Percentiles rank a stretch among this genome's conserved stretches.
Evolutionary conservation across 2,888 invertebrate genomes (phyloP).

Genomic region (Orthonychiurus folsomi): DNA sequence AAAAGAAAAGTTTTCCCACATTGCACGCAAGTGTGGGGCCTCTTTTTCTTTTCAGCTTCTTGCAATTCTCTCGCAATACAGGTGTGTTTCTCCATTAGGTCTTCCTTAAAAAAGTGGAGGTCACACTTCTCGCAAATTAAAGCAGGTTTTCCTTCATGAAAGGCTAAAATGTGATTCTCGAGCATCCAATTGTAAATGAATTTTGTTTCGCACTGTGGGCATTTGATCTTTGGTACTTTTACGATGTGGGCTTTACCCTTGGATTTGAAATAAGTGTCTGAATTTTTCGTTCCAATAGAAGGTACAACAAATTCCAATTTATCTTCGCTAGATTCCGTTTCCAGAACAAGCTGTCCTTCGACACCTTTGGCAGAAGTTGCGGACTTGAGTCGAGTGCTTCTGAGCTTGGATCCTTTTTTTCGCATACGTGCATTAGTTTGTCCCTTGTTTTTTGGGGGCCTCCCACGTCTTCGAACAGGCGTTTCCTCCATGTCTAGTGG

Average conservation of each 20-base stretch:
- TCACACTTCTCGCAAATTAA: not conserved
- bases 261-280: not conserved
- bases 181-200: slow-evolving; percentile 9
- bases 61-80: slow-evolving; percentile 7
- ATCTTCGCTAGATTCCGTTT: not conserved
- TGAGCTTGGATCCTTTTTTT: no score
- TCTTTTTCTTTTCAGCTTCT: not conserved
- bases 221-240: not conserved
- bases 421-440: no score
- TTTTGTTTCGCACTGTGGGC: not conserved
- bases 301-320: not conserved
- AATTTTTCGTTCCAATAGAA: not conserved
- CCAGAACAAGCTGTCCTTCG: not conserved
- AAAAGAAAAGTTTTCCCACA: slow-evolving; percentile 8
- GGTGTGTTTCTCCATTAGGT: slow-evolving; percentile 7
- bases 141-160: not conserved
- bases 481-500: no score
- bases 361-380: not conserved
- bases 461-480: not conserved
- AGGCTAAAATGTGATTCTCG: slow-evolving; percentile 5
- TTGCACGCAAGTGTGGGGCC: slow-evolving; percentile 1
- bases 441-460: no score
- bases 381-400: slow-evolving; percentile 1
- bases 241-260: slow-evolving; percentile 7
- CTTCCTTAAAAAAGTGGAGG: not conserved